Evolutionary conservation across 2,797 vertebrate species (phyloP).

Genomic region (Lates japonicus): DNA sequence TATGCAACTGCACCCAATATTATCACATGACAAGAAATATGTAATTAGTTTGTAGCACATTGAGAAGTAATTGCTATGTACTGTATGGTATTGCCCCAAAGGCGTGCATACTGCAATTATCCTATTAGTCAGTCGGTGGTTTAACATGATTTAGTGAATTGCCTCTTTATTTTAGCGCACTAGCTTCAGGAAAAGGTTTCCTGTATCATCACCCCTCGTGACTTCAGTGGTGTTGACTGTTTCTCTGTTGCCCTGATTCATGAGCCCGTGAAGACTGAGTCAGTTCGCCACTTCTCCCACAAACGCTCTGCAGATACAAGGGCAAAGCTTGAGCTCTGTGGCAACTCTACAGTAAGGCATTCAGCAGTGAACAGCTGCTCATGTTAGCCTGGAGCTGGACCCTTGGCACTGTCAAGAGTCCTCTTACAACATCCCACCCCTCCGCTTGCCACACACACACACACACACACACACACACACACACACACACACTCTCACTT

Average conservation of each 20-base stretch:
- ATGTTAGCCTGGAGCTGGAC: conserved; percentile 58
- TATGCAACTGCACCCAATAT: conserved; percentile 40
- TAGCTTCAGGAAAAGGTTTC: conserved; percentile 5
- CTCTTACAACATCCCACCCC: conserved; percentile 22
- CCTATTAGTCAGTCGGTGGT: conserved; percentile 40
- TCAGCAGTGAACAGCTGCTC: conserved; percentile 74
- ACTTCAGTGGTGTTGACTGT: conserved; percentile 22
- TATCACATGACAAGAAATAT: conserved; percentile 48
- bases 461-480: conserved; percentile 22
- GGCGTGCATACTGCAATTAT: conserved; percentile 44
- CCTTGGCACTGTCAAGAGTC: conserved; percentile 24
- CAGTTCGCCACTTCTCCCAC: conserved; percentile 38
- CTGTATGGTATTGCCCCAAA: conserved; percentile 27
- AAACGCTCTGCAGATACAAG: conserved; percentile 58
- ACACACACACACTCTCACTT: conserved; percentile 10
- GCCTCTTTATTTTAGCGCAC: conserved; percentile 24
- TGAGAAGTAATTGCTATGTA: conserved; percentile 47
- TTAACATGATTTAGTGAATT: conserved; percentile 44
- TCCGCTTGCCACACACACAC: conserved; percentile 26
- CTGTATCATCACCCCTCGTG: conserved; percentile 35
- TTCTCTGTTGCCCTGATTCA: conserved; percentile 44
- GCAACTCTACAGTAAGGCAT: conserved; percentile 68
- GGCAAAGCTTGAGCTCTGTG: conserved; percentile 67
- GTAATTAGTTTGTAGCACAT: conserved; percentile 57
- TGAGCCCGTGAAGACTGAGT: conserved; percentile 62